Conservation (phyloP, 2,797 vertebrate species). For the Fistularia commersonii region DNA sequence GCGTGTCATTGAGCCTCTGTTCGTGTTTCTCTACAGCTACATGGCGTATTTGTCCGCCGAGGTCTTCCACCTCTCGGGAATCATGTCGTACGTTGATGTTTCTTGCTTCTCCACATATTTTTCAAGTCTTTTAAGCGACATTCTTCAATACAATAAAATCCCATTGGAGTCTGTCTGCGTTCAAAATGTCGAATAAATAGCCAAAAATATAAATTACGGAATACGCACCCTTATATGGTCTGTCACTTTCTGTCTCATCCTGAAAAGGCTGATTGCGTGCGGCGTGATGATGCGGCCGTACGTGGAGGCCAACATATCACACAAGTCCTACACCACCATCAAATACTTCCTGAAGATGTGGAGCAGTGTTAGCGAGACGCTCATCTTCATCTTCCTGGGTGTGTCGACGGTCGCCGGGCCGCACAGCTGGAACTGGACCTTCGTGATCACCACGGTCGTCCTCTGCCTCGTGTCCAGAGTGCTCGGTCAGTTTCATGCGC, state of each 20-base stretch:
- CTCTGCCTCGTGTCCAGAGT: slow-evolving; percentile 89
- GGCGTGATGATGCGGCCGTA: slow-evolving; percentile 94
- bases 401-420: slow-evolving; percentile 91
- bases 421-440: slow-evolving; percentile 95
- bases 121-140: too few species aligned
- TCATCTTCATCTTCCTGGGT: slow-evolving; percentile 98
- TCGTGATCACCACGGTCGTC: slow-evolving; percentile 85
- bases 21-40: slow-evolving; percentile 98
- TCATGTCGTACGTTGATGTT: slow-evolving; percentile 88
- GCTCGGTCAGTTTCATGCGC: slow-evolving; percentile 74
- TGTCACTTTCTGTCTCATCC: slow-evolving; percentile 52
- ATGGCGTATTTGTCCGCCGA: slow-evolving; percentile 96
- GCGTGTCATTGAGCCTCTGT: slow-evolving; percentile 97
- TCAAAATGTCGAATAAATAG: too few species aligned
- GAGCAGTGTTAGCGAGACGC: slow-evolving; percentile 97
- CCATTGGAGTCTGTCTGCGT: too few species aligned
- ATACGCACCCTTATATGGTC: neutral
- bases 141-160: too few species aligned
- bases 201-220: too few species aligned
- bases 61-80: slow-evolving; percentile 95
- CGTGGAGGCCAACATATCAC: slow-evolving; percentile 97
- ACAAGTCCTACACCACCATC: slow-evolving; percentile 98
- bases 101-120: neutral
- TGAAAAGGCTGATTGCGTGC: slow-evolving; percentile 87
- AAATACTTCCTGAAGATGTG: slow-evolving; percentile 99